phyloP scores from a whole-genome alignment of 2,888 invertebrate genomes.

The Euspilapteryx auroguttella region DNA sequence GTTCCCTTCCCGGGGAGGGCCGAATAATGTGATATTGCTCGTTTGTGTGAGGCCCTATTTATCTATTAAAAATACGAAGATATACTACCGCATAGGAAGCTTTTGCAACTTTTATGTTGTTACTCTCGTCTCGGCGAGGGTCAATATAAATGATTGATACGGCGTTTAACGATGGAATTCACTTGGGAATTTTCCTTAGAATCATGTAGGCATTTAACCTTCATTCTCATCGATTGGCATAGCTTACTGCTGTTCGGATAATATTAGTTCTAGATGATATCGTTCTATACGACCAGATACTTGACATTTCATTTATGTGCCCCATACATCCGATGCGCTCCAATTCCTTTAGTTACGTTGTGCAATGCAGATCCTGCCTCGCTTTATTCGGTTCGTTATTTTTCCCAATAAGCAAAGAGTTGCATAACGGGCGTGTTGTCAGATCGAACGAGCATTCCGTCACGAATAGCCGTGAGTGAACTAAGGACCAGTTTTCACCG shows the following conservation, averaged over 20 bases:
- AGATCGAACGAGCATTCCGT: slow-evolving; percentile 12
- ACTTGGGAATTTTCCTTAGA: too few species aligned
- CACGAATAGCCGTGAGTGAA: slow-evolving; percentile 17
- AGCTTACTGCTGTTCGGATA: too few species aligned
- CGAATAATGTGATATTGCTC: slow-evolving; percentile 62
- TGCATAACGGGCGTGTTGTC: slow-evolving; percentile 11
- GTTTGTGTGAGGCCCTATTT: slow-evolving; percentile 60
- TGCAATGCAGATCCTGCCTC: too few species aligned
- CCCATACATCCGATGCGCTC: too few species aligned
- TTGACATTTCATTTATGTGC: background rate
- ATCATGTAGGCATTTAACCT: too few species aligned
- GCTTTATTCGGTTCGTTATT: background rate
- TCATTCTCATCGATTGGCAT: too few species aligned
- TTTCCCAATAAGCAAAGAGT: too few species aligned
- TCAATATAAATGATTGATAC: slow-evolving; percentile 53
- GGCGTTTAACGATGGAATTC: slow-evolving; percentile 27
- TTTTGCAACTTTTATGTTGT: slow-evolving; percentile 54
- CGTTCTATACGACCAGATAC: background rate
- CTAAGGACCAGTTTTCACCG: too few species aligned
- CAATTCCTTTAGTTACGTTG: too few species aligned
- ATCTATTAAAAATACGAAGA: slow-evolving; percentile 59
- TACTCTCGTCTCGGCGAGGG: slow-evolving; percentile 28
- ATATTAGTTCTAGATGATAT: too few species aligned
- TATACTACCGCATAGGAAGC: slow-evolving; percentile 52
- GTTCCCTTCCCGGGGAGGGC: slow-evolving; percentile 58